Conservation (phyloP, 2,113 vertebrate genomes). For the Naja naja region DNA sequence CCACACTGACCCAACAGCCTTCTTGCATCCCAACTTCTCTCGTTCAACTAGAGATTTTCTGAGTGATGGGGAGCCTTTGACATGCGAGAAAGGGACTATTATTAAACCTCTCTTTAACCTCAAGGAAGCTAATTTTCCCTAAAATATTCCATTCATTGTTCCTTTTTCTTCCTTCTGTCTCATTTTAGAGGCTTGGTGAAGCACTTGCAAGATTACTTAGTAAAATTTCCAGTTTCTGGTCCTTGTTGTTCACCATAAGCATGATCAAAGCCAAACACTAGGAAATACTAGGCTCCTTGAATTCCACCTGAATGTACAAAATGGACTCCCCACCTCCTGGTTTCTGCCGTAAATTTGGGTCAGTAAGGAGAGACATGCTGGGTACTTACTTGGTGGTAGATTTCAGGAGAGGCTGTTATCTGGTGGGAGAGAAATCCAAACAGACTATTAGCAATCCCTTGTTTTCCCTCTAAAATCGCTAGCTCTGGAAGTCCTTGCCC, state of each 20-base stretch:
- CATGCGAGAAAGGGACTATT: neutral
- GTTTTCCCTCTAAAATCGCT: no score
- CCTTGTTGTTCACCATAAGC: neutral
- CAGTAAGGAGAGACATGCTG: no score
- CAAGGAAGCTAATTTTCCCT: neutral
- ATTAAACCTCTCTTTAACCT: neutral
- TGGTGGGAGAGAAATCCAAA: no score
- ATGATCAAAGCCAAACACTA: neutral
- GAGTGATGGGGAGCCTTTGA: neutral
- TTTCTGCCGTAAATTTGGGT: no score
- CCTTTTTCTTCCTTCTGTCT: neutral
- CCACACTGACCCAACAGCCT: neutral
- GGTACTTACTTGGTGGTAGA: no score
- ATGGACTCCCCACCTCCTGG: neutral
- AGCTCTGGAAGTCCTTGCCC: neutral
- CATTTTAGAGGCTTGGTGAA: neutral
- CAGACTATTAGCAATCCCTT: no score
- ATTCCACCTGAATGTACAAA: neutral
- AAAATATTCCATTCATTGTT: neutral
- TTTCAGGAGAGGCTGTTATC: no score
- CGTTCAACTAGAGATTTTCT: neutral
- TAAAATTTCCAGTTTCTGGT: neutral
- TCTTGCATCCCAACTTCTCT: neutral
- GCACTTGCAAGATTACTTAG: neutral
- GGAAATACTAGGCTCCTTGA: neutral